phyloP scores from a whole-genome alignment of 2,113 vertebrate species.

The Columba janthina region DNA sequence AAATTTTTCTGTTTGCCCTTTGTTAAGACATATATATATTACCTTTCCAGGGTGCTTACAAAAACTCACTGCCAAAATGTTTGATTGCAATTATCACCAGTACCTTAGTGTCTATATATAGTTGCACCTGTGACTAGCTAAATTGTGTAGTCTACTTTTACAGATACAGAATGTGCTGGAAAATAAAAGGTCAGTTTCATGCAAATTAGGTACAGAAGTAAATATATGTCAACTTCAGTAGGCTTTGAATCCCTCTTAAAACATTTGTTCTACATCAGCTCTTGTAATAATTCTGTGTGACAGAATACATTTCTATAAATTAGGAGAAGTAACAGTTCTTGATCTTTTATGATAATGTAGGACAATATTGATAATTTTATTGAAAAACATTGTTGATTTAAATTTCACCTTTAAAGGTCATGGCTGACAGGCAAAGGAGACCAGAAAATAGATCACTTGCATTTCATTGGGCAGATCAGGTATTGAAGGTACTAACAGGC shows the following conservation, averaged over 20 bases:
- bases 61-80: neutral
- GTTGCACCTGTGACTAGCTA: neutral
- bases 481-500: neutral
- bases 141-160: neutral
- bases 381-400: neutral
- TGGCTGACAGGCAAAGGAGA: neutral
- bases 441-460: neutral
- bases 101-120: neutral
- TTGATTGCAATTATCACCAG: neutral
- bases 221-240: neutral
- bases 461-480: neutral
- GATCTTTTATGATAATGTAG: neutral
- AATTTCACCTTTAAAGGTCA: neutral
- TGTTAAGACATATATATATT: neutral
- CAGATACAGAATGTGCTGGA: neutral
- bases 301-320: neutral
- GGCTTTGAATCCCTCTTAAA: neutral
- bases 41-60: neutral
- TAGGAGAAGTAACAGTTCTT: neutral
- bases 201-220: neutral
- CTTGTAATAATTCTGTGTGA: neutral
- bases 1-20: neutral
- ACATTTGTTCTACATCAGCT: neutral
- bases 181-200: neutral
- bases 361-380: neutral